phyloP scores from a whole-genome alignment of 1,140 invertebrate species.

The Pomacea maculata region DNA sequence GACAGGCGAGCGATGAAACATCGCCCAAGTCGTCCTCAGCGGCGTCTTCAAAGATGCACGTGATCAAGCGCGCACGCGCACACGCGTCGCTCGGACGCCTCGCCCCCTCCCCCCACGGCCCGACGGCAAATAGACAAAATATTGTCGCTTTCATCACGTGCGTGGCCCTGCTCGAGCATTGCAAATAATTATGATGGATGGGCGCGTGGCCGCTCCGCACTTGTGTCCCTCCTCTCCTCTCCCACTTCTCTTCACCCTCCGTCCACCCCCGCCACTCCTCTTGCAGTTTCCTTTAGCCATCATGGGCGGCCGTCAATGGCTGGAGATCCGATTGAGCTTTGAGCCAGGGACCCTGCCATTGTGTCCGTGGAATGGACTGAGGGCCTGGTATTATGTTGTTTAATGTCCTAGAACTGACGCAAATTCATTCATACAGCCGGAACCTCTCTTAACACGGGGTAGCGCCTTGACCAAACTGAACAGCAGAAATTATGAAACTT shows the following conservation, averaged over 20 bases:
- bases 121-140: conserved; percentile 24
- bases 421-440: too few relatives aligned
- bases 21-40: too few relatives aligned
- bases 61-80: not conserved
- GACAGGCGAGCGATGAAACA: too few relatives aligned
- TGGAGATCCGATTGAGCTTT: conserved; percentile 1
- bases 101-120: not conserved
- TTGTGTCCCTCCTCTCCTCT: not conserved
- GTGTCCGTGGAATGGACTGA: too few relatives aligned
- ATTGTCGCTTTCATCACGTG: conserved; percentile 25
- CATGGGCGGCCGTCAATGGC: conserved; percentile 7
- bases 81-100: not conserved
- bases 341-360: too few relatives aligned
- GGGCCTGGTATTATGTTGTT: too few relatives aligned
- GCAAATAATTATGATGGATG: conserved; percentile 24
- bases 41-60: not conserved
- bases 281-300: not conserved
- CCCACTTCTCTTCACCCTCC: too few relatives aligned
- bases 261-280: too few relatives aligned
- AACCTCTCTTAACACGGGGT: too few relatives aligned
- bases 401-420: too few relatives aligned
- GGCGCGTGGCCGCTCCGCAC: conserved; percentile 10
- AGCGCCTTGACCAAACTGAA: too few relatives aligned
- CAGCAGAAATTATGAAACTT: too few relatives aligned
- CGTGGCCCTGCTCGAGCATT: conserved; percentile 17